Conservation (phyloP, 2,113 vertebrate species). For the Rallus limicola region DNA sequence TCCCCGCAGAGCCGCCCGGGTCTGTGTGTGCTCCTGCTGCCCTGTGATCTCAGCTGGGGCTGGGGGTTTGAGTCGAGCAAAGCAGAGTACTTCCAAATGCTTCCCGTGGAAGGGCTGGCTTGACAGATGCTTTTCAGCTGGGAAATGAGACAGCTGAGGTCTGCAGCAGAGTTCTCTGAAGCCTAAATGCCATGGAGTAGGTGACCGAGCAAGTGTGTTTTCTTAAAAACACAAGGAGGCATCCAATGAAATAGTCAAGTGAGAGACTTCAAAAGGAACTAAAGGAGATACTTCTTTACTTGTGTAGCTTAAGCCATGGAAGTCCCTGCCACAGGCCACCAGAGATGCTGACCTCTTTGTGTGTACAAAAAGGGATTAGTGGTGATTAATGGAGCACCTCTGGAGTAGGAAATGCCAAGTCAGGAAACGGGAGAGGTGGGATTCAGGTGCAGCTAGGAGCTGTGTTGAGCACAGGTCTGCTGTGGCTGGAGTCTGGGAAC, state of each 20-base stretch:
- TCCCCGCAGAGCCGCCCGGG: not conserved
- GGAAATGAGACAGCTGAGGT: not conserved
- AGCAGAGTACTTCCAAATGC: not conserved
- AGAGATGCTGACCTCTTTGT: not conserved
- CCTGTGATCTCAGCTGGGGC: slow-evolving; percentile 54
- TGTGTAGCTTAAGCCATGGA: not conserved
- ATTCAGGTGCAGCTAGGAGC: not conserved
- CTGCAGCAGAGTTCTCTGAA: not conserved
- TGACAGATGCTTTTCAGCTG: not conserved
- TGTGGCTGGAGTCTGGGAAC: not conserved
- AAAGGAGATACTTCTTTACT: not conserved
- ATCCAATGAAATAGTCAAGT: not conserved
- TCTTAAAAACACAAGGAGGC: not conserved
- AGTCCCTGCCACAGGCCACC: not conserved
- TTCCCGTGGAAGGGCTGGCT: not conserved
- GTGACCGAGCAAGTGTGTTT: not conserved
- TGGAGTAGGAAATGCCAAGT: not conserved
- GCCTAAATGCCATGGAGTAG: not conserved
- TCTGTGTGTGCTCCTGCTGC: not conserved
- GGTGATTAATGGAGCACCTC: not conserved
- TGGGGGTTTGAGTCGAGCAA: slow-evolving; percentile 28
- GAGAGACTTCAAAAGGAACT: not conserved
- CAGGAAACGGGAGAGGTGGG: not conserved
- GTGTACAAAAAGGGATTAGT: not conserved
- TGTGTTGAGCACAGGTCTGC: not conserved